These are phyloP conservation scores for Cloeon dipterum DNA, from an alignment of 2,888 invertebrate species.

Conservation along the genomic window DNA sequence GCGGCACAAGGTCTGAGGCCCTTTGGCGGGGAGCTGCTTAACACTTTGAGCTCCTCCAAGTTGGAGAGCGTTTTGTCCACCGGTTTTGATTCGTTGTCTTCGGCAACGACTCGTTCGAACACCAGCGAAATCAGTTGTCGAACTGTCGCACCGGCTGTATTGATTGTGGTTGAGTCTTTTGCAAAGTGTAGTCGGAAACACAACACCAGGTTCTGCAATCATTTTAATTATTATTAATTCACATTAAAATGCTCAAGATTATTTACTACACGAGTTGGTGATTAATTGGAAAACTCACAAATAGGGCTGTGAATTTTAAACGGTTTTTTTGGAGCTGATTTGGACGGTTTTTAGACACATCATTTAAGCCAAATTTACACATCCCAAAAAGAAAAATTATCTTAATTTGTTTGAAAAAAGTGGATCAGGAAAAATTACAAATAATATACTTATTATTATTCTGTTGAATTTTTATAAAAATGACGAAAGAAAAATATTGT, in stretches of 20 bases:
- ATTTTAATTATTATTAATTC: constrained; percentile 8
- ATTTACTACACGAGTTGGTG: no score
- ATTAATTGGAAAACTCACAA: no score
- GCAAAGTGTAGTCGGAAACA: constrained; percentile 93
- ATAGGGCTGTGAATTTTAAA: no score
- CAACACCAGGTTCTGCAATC: constrained; percentile 65
- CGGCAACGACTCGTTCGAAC: constrained; percentile 62
- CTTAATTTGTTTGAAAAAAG: no score
- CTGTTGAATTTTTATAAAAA: no score
- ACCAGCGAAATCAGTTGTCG: constrained; percentile 82
- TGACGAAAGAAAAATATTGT: no score
- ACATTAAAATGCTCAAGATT: constrained; percentile 1
- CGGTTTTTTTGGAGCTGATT: no score
- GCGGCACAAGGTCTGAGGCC: constrained; percentile 71
- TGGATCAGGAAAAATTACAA: no score
- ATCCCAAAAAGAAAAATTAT: no score
- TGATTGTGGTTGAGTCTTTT: constrained; percentile 83
- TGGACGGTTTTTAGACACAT: no score
- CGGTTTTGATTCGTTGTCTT: constrained; percentile 22
- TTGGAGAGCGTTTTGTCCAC: constrained; percentile 39
- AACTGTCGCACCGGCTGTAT: constrained; percentile 95
- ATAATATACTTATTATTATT: no score
- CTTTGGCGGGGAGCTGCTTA: constrained; percentile 52
- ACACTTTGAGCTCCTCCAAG: constrained; percentile 54
- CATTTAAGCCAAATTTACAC: no score